phyloP scores from a whole-genome alignment of 2,113 vertebrate genomes.

The Apus apus region DNA sequence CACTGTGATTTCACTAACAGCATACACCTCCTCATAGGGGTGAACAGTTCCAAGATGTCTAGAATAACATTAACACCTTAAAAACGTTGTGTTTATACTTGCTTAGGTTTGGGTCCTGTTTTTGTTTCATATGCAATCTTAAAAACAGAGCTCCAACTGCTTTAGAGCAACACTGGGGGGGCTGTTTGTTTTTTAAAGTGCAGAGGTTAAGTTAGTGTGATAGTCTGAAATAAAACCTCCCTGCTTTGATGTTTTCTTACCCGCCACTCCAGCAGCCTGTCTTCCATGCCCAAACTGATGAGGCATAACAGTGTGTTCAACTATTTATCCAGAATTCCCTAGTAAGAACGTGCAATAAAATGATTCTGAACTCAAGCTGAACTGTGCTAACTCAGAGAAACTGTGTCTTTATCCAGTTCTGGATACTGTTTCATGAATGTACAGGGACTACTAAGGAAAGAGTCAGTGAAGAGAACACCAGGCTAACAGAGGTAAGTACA shows the following conservation, averaged over 20 bases:
- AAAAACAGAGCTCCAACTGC: conserved; percentile 11
- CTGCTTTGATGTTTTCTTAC: conserved; percentile 32
- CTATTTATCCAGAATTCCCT: not conserved
- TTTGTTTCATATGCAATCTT: conserved; percentile 4
- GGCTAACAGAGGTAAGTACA: not conserved
- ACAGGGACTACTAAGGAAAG: not conserved
- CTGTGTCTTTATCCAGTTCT: not conserved
- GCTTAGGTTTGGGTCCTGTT: not conserved
- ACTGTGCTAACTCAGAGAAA: not conserved
- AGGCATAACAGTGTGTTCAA: not conserved
- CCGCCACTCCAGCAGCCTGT: not conserved
- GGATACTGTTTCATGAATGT: not conserved
- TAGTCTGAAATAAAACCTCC: not conserved
- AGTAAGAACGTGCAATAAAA: not conserved
- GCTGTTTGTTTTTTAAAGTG: not conserved
- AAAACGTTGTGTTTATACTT: conserved; percentile 25
- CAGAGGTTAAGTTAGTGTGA: not conserved
- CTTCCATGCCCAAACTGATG: not conserved
- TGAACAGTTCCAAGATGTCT: not conserved
- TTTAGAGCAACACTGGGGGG: not conserved
- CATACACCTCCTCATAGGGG: not conserved
- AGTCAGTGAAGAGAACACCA: not conserved
- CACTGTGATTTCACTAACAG: not conserved
- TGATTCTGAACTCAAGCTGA: not conserved
- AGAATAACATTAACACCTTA: conserved; percentile 10